Base-by-base conservation (phyloP, 2,797 vertebrate species). In the Pangasius sanitwongsei region DNA sequence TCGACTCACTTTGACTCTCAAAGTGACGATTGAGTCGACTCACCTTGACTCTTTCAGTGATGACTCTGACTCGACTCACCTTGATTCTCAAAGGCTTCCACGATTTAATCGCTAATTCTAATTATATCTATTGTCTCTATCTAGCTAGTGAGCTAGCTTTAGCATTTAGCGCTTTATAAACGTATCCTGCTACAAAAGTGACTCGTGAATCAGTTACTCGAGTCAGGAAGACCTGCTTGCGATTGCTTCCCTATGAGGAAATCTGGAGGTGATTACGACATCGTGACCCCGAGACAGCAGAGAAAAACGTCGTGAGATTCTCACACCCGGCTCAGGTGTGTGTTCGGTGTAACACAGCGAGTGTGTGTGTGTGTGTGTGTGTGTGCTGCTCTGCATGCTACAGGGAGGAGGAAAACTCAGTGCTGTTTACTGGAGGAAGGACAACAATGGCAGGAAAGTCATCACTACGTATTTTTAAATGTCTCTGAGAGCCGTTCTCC, bases 401-500 rank as follows among this genome's bases (percentile, higher is more conserved):
- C 93, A 92, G 92, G 93, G 93, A 93, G 93, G 93, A 94, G 93
- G 94, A 93, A 93, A 95, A 95, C 92, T 94, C 93, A 93, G 50
- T 25, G 91, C 28, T 74, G 92, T 95, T 94, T 94, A 95, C 94
- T 91, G 89, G 94, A 92, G 94, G 94, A 94, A 94, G 88, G 91
- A 93, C 94, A 94, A 96, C 96, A 97, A 97, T 95, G 90, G 93
- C 93, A 96, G 96, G 96, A 96, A 96, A 95, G 93, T 59, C 94
- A 94, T 94, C 90, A 48, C 89, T 89, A 83, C 90, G 86, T 86
- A 91, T 92, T 88, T 92, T 88, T 88, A 92, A 90, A 92, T 91
- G 65, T 89, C 85, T 90, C 87, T 87, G 85, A 85, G 77, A 91
- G 90, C 90, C 90, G 92, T 86, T 93, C 90, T 92, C 92, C 87